Base-by-base conservation (phyloP, 1,140 invertebrate genomes). In the Pseudomyrmex concolor region DNA sequence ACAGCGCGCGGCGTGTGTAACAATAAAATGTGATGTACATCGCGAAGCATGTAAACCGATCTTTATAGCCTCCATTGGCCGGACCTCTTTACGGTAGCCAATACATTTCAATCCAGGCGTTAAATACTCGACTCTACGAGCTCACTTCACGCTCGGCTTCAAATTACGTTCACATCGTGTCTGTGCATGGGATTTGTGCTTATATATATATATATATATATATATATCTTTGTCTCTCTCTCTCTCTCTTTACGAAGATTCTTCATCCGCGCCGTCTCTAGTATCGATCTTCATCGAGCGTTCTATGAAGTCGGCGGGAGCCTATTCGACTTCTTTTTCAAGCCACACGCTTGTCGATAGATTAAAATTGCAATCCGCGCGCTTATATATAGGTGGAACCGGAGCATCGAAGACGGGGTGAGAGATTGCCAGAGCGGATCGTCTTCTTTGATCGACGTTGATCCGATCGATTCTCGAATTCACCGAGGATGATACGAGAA, bases 351-450 rank as follows among this genome's bases (percentile, higher is more conserved):
- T 87, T 85, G 83, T 60, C 72, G 83, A 85, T 85, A 87, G 87
- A 88, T 88, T 88, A 88, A 88, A 88, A 87, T 87, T 87, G 83
- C 86, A 80, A 34, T 66, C 34, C 60, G 72, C 54, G 25, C 70
- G 70, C 34, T 54, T 59, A 55, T 66, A 19, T 10, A 51, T 17
- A 71, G 54, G 19, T 4, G n/a, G 50, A 22, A 67, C 7, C 51
- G 43, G 22, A 50, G 25, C 43, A n/a, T n/a, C n/a, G n/a, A 70
- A 71, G 66, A 77, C 67, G 13, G 45, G 55, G 59, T 8, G 66
- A 25, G 43, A 55, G 74, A 45, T 45, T 63, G 22, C 51, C 34
- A 1, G 34, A 66, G 43, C 15, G 76, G 76, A 59, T 71, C 54
- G 54, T 77, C 54, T 70, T 59, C 64, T 80, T 71, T 70, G 76